A percentile compares a stretch with the other conserved stretches of the same genome.
These are phyloP conservation scores for Coleophora deauratella DNA, from an alignment of 2,888 invertebrate species.

Conservation along the genomic window DNA sequence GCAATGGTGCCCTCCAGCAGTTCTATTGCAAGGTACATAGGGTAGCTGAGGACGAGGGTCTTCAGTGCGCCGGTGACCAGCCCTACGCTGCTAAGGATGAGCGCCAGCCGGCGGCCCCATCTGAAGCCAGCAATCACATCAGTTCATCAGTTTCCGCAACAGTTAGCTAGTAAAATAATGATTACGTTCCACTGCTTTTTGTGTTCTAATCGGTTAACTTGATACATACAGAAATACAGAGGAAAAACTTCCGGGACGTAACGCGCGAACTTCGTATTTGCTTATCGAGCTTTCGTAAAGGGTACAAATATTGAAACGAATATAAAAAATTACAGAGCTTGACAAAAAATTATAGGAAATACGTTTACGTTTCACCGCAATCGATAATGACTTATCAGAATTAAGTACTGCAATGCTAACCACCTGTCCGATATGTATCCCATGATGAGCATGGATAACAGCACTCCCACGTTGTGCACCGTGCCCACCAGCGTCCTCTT, in stretches of 20 bases:
- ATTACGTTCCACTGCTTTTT: conserved; percentile 2
- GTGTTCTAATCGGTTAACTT: conserved; percentile 6
- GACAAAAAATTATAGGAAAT: no score
- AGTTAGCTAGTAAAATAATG: no score
- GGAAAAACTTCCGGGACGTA: conserved; percentile 6
- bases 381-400: no score
- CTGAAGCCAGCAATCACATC: conserved; percentile 15
- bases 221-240: no score
- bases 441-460: conserved; percentile 66
- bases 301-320: conserved; percentile 8
- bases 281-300: conserved; percentile 4
- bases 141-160: no score
- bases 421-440: conserved; percentile 72
- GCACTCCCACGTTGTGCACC: conserved; percentile 70
- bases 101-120: conserved; percentile 29
- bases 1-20: conserved; percentile 26
- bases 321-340: no score
- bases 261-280: conserved; percentile 10
- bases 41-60: conserved; percentile 15
- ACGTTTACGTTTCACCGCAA: no score
- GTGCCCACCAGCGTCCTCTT: conserved; percentile 73
- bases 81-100: conserved; percentile 30
- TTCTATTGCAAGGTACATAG: conserved; percentile 24
- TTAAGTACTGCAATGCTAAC: no score
- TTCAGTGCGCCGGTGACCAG: conserved; percentile 14